Evolutionary conservation across 1,140 invertebrate genomes (phyloP).

Genomic region (Drosophila leontia): DNA sequence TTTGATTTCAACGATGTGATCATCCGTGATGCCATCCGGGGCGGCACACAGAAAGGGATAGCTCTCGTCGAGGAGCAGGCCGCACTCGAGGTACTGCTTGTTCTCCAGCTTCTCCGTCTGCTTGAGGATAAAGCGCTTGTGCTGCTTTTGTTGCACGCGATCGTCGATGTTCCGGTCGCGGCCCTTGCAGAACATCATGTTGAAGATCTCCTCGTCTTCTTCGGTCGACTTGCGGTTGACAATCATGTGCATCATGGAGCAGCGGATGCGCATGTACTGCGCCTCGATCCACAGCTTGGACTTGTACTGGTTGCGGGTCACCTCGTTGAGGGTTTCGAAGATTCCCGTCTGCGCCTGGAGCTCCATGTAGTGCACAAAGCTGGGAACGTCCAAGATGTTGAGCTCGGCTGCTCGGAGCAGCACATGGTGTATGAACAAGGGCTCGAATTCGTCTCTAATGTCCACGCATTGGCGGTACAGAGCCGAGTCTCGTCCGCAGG

Average conservation of each 20-base stretch:
- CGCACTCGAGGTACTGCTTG: constrained; percentile 79
- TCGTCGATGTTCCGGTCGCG: constrained; percentile 70
- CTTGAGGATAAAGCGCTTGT: constrained; percentile 83
- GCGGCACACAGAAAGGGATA: constrained; percentile 84
- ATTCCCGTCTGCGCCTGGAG: constrained; percentile 63
- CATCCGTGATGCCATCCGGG: constrained; percentile 85
- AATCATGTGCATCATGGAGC: constrained; percentile 77
- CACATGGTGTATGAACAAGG: constrained; percentile 73
- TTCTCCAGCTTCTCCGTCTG: constrained; percentile 83
- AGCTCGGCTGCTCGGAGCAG: constrained; percentile 59
- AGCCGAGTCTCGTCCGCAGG: constrained; percentile 63
- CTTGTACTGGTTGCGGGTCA: constrained; percentile 73
- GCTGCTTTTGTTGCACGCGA: constrained; percentile 73
- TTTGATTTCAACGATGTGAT: constrained; percentile 86
- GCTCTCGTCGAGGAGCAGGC: constrained; percentile 70
- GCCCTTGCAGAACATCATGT: constrained; percentile 76
- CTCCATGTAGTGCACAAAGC: constrained; percentile 74
- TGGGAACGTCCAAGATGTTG: constrained; percentile 56
- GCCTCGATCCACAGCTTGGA: constrained; percentile 73
- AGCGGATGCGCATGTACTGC: constrained; percentile 81
- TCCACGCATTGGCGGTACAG: constrained; percentile 75
- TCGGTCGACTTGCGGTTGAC: constrained; percentile 56
- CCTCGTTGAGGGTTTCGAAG: constrained; percentile 64
- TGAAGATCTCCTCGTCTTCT: constrained; percentile 75
- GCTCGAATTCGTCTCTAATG: constrained; percentile 72